Evolutionary conservation across 2,113 vertebrate species (phyloP).

Genomic region (Anguilla japonica): DNA sequence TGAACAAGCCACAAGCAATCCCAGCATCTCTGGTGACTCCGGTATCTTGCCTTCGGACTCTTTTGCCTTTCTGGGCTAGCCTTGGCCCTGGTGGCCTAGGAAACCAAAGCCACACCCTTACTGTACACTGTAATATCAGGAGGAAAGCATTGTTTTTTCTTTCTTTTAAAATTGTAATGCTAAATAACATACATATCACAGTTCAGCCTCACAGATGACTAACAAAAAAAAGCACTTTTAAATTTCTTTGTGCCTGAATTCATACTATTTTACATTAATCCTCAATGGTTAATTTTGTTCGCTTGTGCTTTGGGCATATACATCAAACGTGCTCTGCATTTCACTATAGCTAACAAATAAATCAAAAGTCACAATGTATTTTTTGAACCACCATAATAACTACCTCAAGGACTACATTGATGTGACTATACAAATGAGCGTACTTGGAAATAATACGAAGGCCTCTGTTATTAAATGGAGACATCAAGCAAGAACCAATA

Average conservation of each 20-base stretch:
- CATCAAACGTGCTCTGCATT: background rate
- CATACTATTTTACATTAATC: background rate
- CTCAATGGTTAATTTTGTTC: background rate
- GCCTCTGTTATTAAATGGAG: conserved; percentile 56
- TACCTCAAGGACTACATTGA: conserved; percentile 55
- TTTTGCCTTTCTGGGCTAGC: background rate
- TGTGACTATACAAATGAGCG: conserved; percentile 58
- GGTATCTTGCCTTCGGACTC: background rate
- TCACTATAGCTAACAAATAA: conserved; percentile 61
- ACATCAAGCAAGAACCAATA: conserved; percentile 60
- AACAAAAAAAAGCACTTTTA: background rate
- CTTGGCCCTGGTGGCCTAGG: background rate
- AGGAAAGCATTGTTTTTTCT: background rate
- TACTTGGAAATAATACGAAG: conserved; percentile 51
- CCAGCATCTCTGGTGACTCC: background rate
- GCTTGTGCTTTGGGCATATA: background rate
- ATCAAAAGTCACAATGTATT: conserved; percentile 60
- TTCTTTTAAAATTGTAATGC: background rate
- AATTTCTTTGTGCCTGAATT: no score
- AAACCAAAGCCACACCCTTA: background rate
- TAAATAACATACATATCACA: background rate
- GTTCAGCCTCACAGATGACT: background rate
- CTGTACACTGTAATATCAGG: background rate
- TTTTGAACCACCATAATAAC: conserved; percentile 29
- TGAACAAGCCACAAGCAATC: conserved; percentile 15